A percentile compares a stretch with the other conserved stretches of the same genome.
Conservation (phyloP, 2,888 invertebrate species). For the Tanaodytes sp. region DNA sequence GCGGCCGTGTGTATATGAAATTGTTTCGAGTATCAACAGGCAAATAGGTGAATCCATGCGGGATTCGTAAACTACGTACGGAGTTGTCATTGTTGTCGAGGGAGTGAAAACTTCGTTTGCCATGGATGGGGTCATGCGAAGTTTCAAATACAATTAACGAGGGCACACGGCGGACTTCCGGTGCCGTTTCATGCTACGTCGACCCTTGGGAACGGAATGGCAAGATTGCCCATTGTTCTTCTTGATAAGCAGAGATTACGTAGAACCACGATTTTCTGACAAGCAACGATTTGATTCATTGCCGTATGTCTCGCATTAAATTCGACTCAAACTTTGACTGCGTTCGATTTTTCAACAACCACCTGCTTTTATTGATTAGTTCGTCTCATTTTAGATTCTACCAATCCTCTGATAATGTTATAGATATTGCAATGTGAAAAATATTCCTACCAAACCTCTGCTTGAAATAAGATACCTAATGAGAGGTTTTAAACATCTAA, state of each 20-base stretch:
- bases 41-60: slow-evolving; percentile 28
- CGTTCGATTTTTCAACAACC: too few relatives aligned
- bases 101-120: slow-evolving; percentile 46
- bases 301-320: slow-evolving; percentile 59
- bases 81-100: slow-evolving; percentile 45
- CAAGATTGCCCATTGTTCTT: slow-evolving; percentile 69
- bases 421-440: too few relatives aligned
- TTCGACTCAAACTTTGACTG: slow-evolving; percentile 1
- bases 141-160: slow-evolving; percentile 68
- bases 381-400: too few relatives aligned
- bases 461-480: too few relatives aligned
- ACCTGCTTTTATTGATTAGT: too few relatives aligned
- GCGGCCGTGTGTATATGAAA: slow-evolving; percentile 8
- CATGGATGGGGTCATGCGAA: slow-evolving; percentile 66
- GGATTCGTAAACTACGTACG: slow-evolving; percentile 26
- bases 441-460: too few relatives aligned
- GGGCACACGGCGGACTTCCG: slow-evolving; percentile 71
- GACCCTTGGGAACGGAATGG: slow-evolving; percentile 67
- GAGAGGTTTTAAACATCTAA: too few relatives aligned
- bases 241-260: slow-evolving; percentile 52
- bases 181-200: slow-evolving; percentile 66
- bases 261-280: slow-evolving; percentile 53
- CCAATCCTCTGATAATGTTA: too few relatives aligned
- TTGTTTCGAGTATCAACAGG: slow-evolving; percentile 35
- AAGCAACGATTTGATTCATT: slow-evolving; percentile 55